These are phyloP conservation scores for Sesia bembeciformis DNA, from an alignment of 2,888 invertebrate genomes.

Conservation along the genomic window DNA sequence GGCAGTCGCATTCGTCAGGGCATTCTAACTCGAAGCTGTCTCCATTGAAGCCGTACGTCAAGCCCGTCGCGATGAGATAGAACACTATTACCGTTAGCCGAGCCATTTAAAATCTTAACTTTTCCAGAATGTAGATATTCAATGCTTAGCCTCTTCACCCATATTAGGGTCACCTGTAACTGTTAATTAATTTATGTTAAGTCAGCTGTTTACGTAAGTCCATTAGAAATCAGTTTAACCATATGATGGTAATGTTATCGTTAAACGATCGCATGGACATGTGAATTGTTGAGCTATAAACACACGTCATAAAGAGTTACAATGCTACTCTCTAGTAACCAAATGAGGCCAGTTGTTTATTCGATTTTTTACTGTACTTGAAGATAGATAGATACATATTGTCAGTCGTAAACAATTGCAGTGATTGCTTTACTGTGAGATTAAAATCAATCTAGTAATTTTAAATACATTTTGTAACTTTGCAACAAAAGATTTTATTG, in stretches of 20 bases:
- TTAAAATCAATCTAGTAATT: too few species aligned
- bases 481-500: too few species aligned
- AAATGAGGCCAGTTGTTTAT: too few species aligned
- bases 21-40: slow-evolving; percentile 80
- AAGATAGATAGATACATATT: too few species aligned
- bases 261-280: neutral
- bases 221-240: neutral
- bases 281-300: too few species aligned
- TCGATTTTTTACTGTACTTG: too few species aligned
- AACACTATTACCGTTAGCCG: slow-evolving; percentile 31
- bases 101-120: slow-evolving; percentile 25
- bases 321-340: too few species aligned
- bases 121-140: neutral
- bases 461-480: too few species aligned
- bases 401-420: too few species aligned
- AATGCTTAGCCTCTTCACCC: slow-evolving; percentile 17
- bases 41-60: slow-evolving; percentile 66
- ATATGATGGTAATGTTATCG: neutral
- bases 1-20: slow-evolving; percentile 83
- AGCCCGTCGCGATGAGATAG: slow-evolving; percentile 30
- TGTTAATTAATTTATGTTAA: slow-evolving; percentile 1
- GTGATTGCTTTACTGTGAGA: too few species aligned
- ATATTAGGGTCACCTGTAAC: slow-evolving; percentile 18
- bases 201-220: neutral
- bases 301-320: too few species aligned